phyloP scores from a whole-genome alignment of 2,797 vertebrate genomes.

The Poeciliopsis presidionis region DNA sequence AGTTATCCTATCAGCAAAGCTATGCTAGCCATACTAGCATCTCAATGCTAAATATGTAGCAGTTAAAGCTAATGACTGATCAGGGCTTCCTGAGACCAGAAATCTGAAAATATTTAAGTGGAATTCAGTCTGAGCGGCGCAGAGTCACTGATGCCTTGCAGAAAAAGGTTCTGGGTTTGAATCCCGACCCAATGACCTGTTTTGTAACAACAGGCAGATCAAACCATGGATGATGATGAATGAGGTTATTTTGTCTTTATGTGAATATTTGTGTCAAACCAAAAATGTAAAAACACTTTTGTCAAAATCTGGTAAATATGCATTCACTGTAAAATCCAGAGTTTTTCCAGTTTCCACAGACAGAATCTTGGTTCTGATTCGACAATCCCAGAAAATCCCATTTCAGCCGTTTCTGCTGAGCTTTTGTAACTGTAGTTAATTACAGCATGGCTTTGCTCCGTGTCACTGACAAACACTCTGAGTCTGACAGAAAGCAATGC shows the following conservation, averaged over 20 bases:
- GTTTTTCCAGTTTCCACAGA: conserved; percentile 56
- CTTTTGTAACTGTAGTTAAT: conserved; percentile 66
- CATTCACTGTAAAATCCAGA: conserved; percentile 41
- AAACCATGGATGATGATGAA: conserved; percentile 1
- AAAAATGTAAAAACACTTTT: conserved; percentile 55
- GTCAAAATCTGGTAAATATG: conserved; percentile 56
- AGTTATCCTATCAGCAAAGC: too few relatives aligned
- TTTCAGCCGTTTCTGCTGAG: conserved; percentile 42
- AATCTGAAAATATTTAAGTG: too few relatives aligned
- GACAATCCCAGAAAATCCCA: conserved; percentile 57
- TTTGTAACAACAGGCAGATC: background rate
- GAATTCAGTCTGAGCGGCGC: too few relatives aligned
- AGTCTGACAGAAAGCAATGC: conserved; percentile 45
- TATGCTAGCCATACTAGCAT: too few relatives aligned
- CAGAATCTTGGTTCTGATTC: conserved; percentile 61
- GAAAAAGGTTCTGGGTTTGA: too few relatives aligned
- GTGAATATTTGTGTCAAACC: conserved; percentile 35
- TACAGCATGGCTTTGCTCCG: conserved; percentile 51
- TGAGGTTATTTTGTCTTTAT: conserved; percentile 23
- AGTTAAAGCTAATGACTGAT: too few relatives aligned
- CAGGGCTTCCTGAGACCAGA: too few relatives aligned
- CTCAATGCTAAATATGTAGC: too few relatives aligned
- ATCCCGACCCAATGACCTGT: too few relatives aligned
- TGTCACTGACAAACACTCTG: conserved; percentile 66
- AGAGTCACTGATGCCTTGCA: too few relatives aligned